Evolutionary conservation across 1,140 invertebrate genomes (phyloP).

Genomic region (Odontomachus brunneus): DNA sequence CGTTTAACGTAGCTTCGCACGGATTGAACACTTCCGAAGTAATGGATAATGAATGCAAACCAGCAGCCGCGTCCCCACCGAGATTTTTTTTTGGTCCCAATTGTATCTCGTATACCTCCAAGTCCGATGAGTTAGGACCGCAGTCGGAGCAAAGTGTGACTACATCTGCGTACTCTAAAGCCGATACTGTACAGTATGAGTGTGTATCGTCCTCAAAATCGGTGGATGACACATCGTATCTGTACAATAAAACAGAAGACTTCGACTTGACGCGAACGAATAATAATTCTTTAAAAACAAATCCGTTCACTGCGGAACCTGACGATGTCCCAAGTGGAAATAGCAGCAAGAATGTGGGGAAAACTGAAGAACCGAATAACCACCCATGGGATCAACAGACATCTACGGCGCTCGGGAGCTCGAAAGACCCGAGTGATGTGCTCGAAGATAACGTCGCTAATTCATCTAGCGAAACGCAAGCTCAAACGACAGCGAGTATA

Average conservation of each 20-base stretch:
- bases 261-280: slow-evolving; percentile 68
- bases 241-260: slow-evolving; percentile 63
- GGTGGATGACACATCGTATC: slow-evolving; percentile 37
- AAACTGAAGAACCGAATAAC: slow-evolving; percentile 44
- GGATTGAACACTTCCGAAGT: slow-evolving; percentile 2
- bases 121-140: slow-evolving; percentile 58
- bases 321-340: slow-evolving; percentile 54
- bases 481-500: slow-evolving; percentile 14
- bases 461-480: not conserved
- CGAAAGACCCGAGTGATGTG: not conserved
- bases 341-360: slow-evolving; percentile 41
- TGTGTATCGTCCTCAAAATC: slow-evolving; percentile 71
- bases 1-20: not conserved
- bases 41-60: slow-evolving; percentile 67
- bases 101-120: slow-evolving; percentile 81
- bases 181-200: slow-evolving; percentile 69
- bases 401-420: not conserved
- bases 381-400: slow-evolving; percentile 41
- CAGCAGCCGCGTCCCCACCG: slow-evolving; percentile 71
- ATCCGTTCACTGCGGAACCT: slow-evolving; percentile 69
- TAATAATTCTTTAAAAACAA: slow-evolving; percentile 75
- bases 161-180: slow-evolving; percentile 50
- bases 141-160: slow-evolving; percentile 57
- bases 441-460: not conserved
- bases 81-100: slow-evolving; percentile 85